Evolutionary conservation across 2,888 invertebrate genomes (phyloP).

Genomic region (Prosopocoilus inquinatus): DNA sequence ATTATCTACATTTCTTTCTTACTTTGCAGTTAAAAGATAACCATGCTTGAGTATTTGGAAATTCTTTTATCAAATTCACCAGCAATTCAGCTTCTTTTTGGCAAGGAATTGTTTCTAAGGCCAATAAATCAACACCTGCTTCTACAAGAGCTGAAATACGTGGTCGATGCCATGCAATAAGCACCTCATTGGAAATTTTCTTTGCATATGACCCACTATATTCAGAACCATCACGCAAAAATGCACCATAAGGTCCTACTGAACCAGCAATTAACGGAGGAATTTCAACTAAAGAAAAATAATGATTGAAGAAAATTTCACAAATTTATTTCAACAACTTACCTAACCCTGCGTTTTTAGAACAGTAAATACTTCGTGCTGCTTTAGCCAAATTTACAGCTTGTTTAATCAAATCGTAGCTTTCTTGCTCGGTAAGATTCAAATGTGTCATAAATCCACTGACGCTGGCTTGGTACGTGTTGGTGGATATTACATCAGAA

Average conservation of each 20-base stretch:
- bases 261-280: slow-evolving; percentile 74
- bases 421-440: slow-evolving; percentile 62
- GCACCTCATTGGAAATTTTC: slow-evolving; percentile 55
- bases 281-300: not conserved
- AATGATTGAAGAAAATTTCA: not conserved
- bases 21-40: slow-evolving; percentile 82
- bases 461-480: slow-evolving; percentile 81
- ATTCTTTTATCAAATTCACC: slow-evolving; percentile 72
- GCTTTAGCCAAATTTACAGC: slow-evolving; percentile 70
- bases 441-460: slow-evolving; percentile 72
- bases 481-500: slow-evolving; percentile 78
- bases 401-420: slow-evolving; percentile 65
- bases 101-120: slow-evolving; percentile 87
- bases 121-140: slow-evolving; percentile 76
- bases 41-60: slow-evolving; percentile 78
- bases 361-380: slow-evolving; percentile 61
- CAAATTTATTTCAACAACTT: not conserved
- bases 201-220: slow-evolving; percentile 77
- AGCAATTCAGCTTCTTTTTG: slow-evolving; percentile 74
- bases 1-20: slow-evolving; percentile 11
- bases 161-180: slow-evolving; percentile 78
- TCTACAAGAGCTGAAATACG: slow-evolving; percentile 72
- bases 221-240: slow-evolving; percentile 83
- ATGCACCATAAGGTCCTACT: slow-evolving; percentile 87
- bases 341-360: slow-evolving; percentile 52